Evolutionary conservation across 2,888 invertebrate species (phyloP).

Genomic region (Abscondita cerata): DNA sequence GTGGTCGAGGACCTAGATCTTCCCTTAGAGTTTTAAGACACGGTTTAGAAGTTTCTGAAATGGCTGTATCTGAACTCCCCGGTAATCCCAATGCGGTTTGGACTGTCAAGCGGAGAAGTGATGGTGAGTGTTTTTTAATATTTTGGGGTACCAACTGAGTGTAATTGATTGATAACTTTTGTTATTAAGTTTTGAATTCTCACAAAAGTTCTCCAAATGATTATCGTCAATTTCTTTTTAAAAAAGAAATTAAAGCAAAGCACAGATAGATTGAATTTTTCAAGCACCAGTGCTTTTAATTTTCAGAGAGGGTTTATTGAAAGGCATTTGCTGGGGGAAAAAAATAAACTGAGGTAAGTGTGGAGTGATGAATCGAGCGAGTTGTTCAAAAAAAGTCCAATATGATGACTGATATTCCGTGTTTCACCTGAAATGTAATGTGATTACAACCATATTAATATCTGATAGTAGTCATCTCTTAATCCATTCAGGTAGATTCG

Average conservation of each 20-base stretch:
- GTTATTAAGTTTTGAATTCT: too few relatives aligned
- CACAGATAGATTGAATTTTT: slow-evolving; percentile 72
- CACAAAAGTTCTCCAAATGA: too few relatives aligned
- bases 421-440: slow-evolving; percentile 56
- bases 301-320: slow-evolving; percentile 42
- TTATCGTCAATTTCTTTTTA: too few relatives aligned
- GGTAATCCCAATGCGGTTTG: slow-evolving; percentile 99
- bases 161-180: too few relatives aligned
- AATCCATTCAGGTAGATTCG: not conserved
- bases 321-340: slow-evolving; percentile 15
- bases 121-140: slow-evolving; percentile 74
- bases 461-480: slow-evolving; percentile 16
- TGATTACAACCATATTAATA: slow-evolving; percentile 50
- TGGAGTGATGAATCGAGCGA: not conserved
- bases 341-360: slow-evolving; percentile 23
- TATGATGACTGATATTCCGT: slow-evolving; percentile 56
- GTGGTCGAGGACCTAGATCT: slow-evolving; percentile 95
- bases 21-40: slow-evolving; percentile 92
- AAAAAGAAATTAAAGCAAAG: slow-evolving; percentile 63
- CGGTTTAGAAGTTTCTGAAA: slow-evolving; percentile 98
- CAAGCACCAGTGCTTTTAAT: slow-evolving; percentile 88
- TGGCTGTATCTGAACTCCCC: slow-evolving; percentile 99
- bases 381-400: not conserved
- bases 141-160: too few relatives aligned
- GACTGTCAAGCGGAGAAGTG: slow-evolving; percentile 96